Evolutionary conservation across 2,888 invertebrate species (phyloP), one percentile per base, ranked within the genome.

Genomic region (Cataglyphis albicans): DNA sequence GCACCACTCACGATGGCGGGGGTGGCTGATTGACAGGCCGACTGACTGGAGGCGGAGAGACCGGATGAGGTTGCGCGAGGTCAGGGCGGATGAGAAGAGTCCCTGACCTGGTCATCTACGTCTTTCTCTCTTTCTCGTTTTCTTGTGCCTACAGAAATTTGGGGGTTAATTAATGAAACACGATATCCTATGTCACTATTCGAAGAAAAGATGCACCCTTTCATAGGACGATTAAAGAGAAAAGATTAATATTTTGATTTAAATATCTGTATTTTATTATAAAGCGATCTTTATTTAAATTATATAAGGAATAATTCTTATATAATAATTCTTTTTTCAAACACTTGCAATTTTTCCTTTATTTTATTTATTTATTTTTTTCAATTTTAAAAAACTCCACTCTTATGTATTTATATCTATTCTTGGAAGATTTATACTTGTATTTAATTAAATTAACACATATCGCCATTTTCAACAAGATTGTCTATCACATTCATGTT

Each of bases 51-150:
- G 80, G 76, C 64, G 82, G 65, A 78, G 68, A 73, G 63, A 48
- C 61, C 57, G 72, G 83, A 52, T 61, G 86, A 88, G 89, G 88
- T 92, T 90, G 91, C 88, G 87, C 89, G 92, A 91, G 92, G 90
- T 91, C 90, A 88, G 89, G 91, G 87, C 89, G 89, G 89, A 88
- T 90, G 90, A 90, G 86, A 90, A 92, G 92, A 92, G 92, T 91
- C 92, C 92, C 91, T 92, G 92, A 92, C 92, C 92, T 90, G 92
- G 91, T 92, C 92, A 91, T 87, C 88, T 88, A 88, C 87, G 86
- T 76, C 72, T 48, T 86, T 82, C 86, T 83, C 84, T 86, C 82
- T 84, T 76, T 82, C 61, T 52, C 57, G 35, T 70, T 83, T 82
- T 55, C 15, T 82, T 64, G 67, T 86, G 70, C 87, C 87, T 87